phyloP scores from a whole-genome alignment of 2,113 vertebrate species.

The Nothoprocta perdicaria region DNA sequence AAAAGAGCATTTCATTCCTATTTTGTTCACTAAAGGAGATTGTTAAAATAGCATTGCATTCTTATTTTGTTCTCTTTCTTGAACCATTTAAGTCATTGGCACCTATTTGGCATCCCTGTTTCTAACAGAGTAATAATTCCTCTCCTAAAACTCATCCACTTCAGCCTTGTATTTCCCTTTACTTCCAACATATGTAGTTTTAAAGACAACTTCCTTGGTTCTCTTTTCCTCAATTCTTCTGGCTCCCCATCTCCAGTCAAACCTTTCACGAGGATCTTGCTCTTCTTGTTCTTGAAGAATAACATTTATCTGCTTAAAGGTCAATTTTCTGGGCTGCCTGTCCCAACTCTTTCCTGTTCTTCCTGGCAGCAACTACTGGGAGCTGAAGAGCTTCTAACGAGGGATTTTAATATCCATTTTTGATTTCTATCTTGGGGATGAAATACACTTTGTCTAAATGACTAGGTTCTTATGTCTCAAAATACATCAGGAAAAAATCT shows the following conservation, averaged over 20 bases:
- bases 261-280: background rate
- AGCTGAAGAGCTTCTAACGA: background rate
- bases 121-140: background rate
- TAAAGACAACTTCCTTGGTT: background rate
- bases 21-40: background rate
- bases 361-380: background rate
- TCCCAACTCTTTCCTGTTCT: background rate
- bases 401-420: background rate
- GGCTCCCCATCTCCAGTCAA: background rate
- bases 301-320: background rate
- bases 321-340: background rate
- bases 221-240: background rate
- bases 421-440: background rate
- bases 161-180: background rate
- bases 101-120: background rate
- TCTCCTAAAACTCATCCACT: background rate
- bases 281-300: background rate
- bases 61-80: background rate
- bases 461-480: background rate
- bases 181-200: fast-evolving
- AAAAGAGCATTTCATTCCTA: background rate
- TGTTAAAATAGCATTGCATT: background rate
- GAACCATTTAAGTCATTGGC: background rate
- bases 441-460: background rate
- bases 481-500: background rate